These are phyloP conservation scores for Oreochromis grahami DNA, from an alignment of 2,797 vertebrate genomes.

Conservation along the genomic window DNA sequence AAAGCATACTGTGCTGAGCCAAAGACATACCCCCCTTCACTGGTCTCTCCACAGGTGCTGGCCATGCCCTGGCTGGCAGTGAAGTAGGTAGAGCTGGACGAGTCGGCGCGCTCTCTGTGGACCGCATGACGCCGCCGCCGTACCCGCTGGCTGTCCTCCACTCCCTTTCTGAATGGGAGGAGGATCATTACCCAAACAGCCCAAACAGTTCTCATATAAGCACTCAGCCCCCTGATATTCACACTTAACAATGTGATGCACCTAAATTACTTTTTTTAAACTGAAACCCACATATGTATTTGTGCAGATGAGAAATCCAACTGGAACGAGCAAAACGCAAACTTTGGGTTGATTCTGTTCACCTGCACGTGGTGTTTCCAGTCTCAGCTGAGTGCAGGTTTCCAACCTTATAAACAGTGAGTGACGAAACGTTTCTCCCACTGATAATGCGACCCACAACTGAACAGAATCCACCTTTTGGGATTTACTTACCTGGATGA, in stretches of 20 bases:
- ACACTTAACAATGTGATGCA: background rate
- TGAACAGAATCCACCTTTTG: background rate
- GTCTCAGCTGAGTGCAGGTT: background rate
- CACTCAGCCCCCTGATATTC: background rate
- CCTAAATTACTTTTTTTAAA: background rate
- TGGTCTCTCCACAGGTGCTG: constrained; percentile 78
- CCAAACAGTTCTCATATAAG: background rate
- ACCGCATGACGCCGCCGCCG: constrained; percentile 75
- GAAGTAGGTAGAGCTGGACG: constrained; percentile 96
- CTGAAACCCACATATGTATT: background rate
- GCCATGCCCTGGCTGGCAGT: constrained; percentile 80
- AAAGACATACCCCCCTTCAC: constrained; percentile 84
- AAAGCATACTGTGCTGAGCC: background rate
- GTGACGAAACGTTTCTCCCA: background rate
- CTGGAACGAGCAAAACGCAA: background rate
- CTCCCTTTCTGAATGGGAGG: constrained; percentile 73
- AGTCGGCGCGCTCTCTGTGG: constrained; percentile 84
- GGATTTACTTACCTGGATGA: background rate
- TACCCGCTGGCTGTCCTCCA: constrained; percentile 84
- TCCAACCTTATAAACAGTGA: background rate
- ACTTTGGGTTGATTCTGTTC: background rate
- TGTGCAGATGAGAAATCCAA: background rate
- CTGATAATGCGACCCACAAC: background rate
- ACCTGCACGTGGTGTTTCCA: background rate
- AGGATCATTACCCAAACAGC: background rate